Base-by-base conservation (phyloP, 2,888 invertebrate species). In the Dryococelus australis region DNA sequence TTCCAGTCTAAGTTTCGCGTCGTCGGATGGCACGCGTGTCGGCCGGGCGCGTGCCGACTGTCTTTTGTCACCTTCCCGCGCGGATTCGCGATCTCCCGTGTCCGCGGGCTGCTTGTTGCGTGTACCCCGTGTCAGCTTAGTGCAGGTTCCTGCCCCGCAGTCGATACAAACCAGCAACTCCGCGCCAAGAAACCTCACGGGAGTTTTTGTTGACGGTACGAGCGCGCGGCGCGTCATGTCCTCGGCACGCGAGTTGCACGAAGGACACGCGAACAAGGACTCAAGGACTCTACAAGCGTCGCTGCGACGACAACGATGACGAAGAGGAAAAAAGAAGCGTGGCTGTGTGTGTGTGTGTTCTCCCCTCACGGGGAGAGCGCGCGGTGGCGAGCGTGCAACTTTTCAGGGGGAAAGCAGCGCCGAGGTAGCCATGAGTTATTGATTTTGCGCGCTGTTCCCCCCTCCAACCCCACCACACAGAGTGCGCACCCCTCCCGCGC, bases 361-460 rank as follows among this genome's bases (percentile, higher is more conserved):
- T n/a, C 47, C 86, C 80, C 86, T 86, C 80, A n/a, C 47, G 43
- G n/a, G 26, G 13, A 26, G 78, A 78, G 43, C 86, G 86, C 79
- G 86, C 79, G 79, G 20, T 43, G 79, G 47, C 51, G 86, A 10
- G 65, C n/a, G 24, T 65, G 65, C 65, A 65, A 10, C 65, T 65
- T 65, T 5, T 65, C 65, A 24, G n/a, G 65, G 65, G 65, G n/a
- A 65, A 65, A 65, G 65, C n/a, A n/a, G 65, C 65, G 20, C 20
- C 47, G 43, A 47, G 80, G 88, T 88, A 88, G 88, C 88, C 88
- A 88, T 88, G 88, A 88, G 88, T 88, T 88, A 88, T 88, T 88
- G 88, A 88, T 88, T 88, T 88, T 88, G 85, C 88, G 86, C 87
- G 85, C 87, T 65, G 20, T 65, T 24, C 65, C 84, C 85, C 85